Evolutionary conservation across 2,113 vertebrate species (phyloP), one percentile per base, ranked within the genome.

Genomic region (Mugil cephalus): DNA sequence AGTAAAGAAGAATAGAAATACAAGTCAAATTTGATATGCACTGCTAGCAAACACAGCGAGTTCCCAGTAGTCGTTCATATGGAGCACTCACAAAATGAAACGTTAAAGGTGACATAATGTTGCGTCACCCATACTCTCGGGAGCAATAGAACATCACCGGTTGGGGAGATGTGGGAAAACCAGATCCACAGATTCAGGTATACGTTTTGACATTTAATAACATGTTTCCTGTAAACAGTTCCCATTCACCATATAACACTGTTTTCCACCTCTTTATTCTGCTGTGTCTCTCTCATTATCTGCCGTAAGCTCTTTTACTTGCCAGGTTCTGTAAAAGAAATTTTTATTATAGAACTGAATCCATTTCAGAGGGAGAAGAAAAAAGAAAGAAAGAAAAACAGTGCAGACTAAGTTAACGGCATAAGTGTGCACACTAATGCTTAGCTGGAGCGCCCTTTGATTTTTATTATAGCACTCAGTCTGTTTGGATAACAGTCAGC

Each of bases 201-300:
- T 17, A 40, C 1, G 14, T 60, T 65, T 52, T 18, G 60, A 55
- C 35, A 76, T 21, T 51, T 64, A 11, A 51, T 10, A 56, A 30
- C 2, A 65, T 14, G 9, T 55, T 63, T 30, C 11, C 7, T n/a
- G 34, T n/a, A 6, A 62, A 47, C 12, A 11, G 15, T 35, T 43
- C 5, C 15, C 18, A 9, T 24, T 36, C 34, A 47, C 47, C 39
- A 54, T 13, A 15, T 60, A 11, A 30, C 11, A 18, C 11, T 6
- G 21, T 30, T 24, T 4, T 52, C 5, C 14, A 51, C 1, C 1
- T 21, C 13, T 53, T 30, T 18, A 15, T 38, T 21, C 21, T 35
- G 46, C 38, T 50, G 13, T 64, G n/a, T 36, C 51, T 43, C 4
- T 19, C 10, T 56, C 36, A 12, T 72, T 36, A 14, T 30, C 18